Percentiles rank a stretch among this genome's conserved stretches.
phyloP scores from a whole-genome alignment of 2,113 vertebrate genomes.

The Heterochromis multidens region DNA sequence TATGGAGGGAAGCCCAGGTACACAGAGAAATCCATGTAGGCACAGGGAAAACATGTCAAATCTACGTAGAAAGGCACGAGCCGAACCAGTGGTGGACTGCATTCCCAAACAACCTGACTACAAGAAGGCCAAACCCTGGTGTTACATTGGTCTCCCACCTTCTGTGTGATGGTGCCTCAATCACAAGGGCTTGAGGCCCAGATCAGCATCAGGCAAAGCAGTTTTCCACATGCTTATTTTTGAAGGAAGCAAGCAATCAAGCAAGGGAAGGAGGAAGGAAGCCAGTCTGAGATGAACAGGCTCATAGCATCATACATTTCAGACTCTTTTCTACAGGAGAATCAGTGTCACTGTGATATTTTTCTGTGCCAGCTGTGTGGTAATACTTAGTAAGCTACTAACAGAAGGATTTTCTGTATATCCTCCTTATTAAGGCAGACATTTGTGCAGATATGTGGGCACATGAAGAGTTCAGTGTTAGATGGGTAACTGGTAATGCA shows the following conservation, averaged over 20 bases:
- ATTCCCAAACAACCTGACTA: background rate
- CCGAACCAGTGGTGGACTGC: no score
- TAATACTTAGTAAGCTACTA: background rate
- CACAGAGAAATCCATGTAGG: background rate
- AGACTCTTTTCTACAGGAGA: background rate
- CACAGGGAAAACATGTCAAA: no score
- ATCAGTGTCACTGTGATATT: background rate
- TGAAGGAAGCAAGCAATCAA: background rate
- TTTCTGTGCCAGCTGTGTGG: background rate
- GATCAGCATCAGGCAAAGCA: no score
- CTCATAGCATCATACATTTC: background rate
- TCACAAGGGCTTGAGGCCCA: background rate
- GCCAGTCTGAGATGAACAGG: background rate
- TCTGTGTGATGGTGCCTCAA: background rate
- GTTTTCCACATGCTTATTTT: background rate
- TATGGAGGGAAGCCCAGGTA: background rate
- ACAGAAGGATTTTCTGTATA: background rate
- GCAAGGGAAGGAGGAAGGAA: background rate
- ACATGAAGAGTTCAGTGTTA: background rate
- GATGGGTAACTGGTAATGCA: background rate
- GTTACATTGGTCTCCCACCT: fast-evolving
- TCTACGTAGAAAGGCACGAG: no score
- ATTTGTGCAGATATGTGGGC: background rate
- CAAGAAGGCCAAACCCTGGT: background rate
- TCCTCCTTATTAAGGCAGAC: background rate